Evolutionary conservation across 1,140 invertebrate genomes (phyloP).

Genomic region (Metopolophium dirhodum): DNA sequence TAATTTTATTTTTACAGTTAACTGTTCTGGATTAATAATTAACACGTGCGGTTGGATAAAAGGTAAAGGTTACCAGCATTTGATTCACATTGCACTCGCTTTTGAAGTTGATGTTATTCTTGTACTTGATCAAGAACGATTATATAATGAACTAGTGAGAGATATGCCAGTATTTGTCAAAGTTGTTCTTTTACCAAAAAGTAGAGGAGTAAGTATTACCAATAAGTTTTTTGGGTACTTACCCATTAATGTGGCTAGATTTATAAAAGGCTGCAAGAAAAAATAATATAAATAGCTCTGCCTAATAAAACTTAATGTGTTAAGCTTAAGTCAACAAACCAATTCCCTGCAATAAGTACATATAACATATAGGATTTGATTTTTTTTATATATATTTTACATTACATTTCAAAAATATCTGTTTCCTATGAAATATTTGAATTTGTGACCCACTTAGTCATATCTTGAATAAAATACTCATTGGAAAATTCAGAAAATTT

Average conservation of each 20-base stretch:
- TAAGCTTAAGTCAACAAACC: too few species aligned
- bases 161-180: conserved; percentile 94
- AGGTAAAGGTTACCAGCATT: conserved; percentile 81
- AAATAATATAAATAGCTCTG: not conserved
- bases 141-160: conserved; percentile 92
- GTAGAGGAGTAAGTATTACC: conserved; percentile 81
- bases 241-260: not conserved
- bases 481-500: not conserved
- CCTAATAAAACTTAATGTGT: not conserved
- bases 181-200: conserved; percentile 93
- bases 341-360: too few species aligned
- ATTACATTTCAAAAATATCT: not conserved
- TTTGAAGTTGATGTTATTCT: conserved; percentile 96
- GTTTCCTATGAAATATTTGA: not conserved
- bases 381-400: not conserved
- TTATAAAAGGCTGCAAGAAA: not conserved
- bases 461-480: too few species aligned
- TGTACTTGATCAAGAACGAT: conserved; percentile 94
- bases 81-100: conserved; percentile 85
- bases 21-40: conserved; percentile 92
- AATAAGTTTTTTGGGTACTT: not conserved
- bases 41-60: conserved; percentile 99
- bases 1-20: conserved; percentile 67
- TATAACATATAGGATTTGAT: not conserved
- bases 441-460: not conserved